These are phyloP conservation scores for Ctena decussata DNA, from an alignment of 2,888 invertebrate species.

Conservation along the genomic window DNA sequence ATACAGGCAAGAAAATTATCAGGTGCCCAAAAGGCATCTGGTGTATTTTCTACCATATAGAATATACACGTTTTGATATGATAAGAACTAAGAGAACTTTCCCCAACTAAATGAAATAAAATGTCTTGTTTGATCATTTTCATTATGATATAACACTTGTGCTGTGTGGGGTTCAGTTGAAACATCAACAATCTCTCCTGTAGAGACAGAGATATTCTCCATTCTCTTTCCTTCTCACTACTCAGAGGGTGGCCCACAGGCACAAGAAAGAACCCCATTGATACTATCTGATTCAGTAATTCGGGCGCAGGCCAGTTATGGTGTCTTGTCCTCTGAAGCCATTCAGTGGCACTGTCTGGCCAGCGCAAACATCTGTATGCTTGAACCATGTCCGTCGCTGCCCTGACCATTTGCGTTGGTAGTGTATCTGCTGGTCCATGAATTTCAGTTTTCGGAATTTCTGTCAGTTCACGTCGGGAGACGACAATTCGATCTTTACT, in stretches of 20 bases:
- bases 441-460: background rate
- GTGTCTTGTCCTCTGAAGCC: background rate
- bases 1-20: background rate
- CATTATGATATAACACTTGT: background rate
- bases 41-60: background rate
- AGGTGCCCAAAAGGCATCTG: background rate
- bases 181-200: background rate
- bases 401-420: background rate
- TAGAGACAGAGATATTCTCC: background rate
- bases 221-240: background rate
- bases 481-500: background rate
- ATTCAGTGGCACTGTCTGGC: background rate
- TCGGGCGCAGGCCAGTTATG: constrained; percentile 16
- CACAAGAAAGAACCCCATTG: background rate
- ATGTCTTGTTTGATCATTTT: background rate
- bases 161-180: background rate
- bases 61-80: constrained; percentile 11
- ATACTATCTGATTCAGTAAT: background rate
- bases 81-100: background rate
- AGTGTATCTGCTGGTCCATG: background rate
- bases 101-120: background rate
- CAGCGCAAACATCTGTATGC: background rate
- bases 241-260: background rate
- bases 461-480: background rate
- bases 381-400: background rate